Evolutionary conservation across 2,113 vertebrate species (phyloP), one percentile per base, ranked within the genome.

Genomic region (Jacana jacana): DNA sequence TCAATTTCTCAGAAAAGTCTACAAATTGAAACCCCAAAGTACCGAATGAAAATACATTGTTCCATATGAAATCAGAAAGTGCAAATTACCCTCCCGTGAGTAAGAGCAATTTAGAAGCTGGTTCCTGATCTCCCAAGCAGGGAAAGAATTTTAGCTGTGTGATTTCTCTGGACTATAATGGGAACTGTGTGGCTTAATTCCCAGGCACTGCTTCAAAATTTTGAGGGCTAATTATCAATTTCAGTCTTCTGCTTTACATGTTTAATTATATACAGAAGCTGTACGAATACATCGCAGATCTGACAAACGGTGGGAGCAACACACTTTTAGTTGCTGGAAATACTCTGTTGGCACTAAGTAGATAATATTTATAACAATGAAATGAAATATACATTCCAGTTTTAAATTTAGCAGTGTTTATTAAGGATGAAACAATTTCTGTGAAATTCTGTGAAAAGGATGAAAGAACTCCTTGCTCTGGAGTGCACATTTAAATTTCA

Each of bases 401-500:
- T 96, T 91, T 89, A 92, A 93, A 94, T 94, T 92, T 91, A 96
- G 48, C 49, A 10, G 22, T 87, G 49, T 95, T 95, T 91, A 85
- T 93, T 87, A 91, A 71, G 70, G 86, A 95, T 95, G 58, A 96
- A 97, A 96, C 57, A 85, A 94, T 82, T 92, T 24, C 37, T 52
- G 49, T 61, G 66, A 91, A 93, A 95, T 93, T 96, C 87, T 90
- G 24, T 82, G 81, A 57, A 95, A 89, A 81, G 57, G 77, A 95
- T 86, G 82, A 96, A 97, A 94, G 80, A 57, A 90, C 44, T 90
- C 86, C 17, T 69, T 93, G 52, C 69, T 89, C 65, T 86, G 37
- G 57, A 89, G 37, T 39, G 37, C 86, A 76, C 27, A 75, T 92
- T 94, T 93, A 93, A 95, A 96, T 97, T 97, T 83, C 90, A 84